Base-by-base conservation (phyloP, 2,888 invertebrate species). In the Harpalus rubripes region DNA sequence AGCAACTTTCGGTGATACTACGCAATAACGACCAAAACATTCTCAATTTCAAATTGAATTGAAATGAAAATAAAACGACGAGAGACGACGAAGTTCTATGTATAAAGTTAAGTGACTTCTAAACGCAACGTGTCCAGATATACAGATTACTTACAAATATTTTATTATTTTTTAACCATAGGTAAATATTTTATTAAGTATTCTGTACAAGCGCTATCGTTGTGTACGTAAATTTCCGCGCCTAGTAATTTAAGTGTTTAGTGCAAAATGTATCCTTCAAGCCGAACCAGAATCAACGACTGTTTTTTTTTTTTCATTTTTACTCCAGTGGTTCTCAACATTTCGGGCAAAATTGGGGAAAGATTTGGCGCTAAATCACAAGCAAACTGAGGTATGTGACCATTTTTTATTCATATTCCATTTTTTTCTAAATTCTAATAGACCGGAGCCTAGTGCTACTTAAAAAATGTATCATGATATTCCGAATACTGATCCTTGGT, bases 21-120 rank as follows among this genome's bases (percentile, higher is more conserved):
- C 88, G 90, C 90, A 90, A 90, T 90, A 90, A 90, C 89, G 90
- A 90, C 89, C 89, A 90, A 88, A 72, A 84, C 78, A 84, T 61
- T 84, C 61, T 39, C 44, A 74, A 76, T 76, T 52, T 32, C 3
- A 32, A 61, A 84, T 76, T 83, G 58, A 61, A 84, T 76, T 83
- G 58, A 56, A 56, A 16, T 74, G 44, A 74, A 32, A 32, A 32
- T 32, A 32, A 32, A 32, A 4, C 32, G 32, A 32, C 44, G 44
- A 52, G 44, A 12, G 44, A 12, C 10, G 58, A 63, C 59, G 58
- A 80, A 18, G 41, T 68, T 68, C 63, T 59, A 41, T 84, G 74
- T 74, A 84, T 65, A 83, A 58, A 76, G 72, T 82, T 68, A 76
- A 83, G 83, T 76, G 84, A 84, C 84, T 84, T 78, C 52, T 83